These are phyloP conservation scores for Atherinomorus stipes DNA, from an alignment of 2,113 vertebrate genomes.

Conservation along the genomic window DNA sequence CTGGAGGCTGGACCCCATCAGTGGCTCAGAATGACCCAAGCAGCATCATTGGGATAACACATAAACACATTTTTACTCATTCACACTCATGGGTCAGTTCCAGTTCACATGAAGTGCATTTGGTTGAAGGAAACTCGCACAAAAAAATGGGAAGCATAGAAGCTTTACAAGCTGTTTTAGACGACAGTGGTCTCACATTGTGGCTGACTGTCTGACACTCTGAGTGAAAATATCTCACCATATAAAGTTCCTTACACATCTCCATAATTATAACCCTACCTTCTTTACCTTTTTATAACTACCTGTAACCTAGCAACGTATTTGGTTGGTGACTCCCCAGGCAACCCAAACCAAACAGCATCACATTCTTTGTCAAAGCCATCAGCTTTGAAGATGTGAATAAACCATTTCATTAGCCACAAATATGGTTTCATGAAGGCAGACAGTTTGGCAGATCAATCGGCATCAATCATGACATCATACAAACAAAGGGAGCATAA, in stretches of 20 bases:
- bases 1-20: neutral
- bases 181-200: neutral
- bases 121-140: neutral
- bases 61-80: slow-evolving; percentile 8
- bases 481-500: no score
- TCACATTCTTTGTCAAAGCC: no score
- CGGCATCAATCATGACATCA: neutral
- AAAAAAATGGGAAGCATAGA: slow-evolving; percentile 1
- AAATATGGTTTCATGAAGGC: neutral
- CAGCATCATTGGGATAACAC: slow-evolving; percentile 11
- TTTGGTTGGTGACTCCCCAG: neutral
- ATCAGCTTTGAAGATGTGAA: neutral
- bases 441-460: neutral
- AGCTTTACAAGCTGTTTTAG: neutral
- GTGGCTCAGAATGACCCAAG: no score
- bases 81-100: slow-evolving; percentile 18
- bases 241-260: slow-evolving; percentile 10
- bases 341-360: neutral
- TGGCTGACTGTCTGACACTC: neutral
- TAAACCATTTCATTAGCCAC: neutral
- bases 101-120: slow-evolving; percentile 10
- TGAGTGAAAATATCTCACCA: neutral
- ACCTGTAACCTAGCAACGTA: slow-evolving; percentile 36
- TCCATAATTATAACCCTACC: neutral
- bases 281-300: neutral